phyloP scores from a whole-genome alignment of 2,888 invertebrate species.

The Rhagophthalmus giganteus region DNA sequence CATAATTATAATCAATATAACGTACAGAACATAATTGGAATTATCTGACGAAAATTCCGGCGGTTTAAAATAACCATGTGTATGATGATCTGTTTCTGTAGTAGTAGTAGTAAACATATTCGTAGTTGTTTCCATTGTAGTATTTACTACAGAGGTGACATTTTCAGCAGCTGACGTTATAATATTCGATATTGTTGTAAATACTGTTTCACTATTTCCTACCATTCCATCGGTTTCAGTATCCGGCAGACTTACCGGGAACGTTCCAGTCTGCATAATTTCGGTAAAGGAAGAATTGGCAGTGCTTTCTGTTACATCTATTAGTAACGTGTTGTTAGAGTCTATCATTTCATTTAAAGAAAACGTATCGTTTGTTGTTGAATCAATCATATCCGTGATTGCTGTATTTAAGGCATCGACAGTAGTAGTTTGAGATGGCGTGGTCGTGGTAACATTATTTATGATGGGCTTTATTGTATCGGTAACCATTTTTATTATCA shows the following conservation, averaged over 20 bases:
- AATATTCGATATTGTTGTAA: constrained; percentile 4
- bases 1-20: constrained; percentile 39
- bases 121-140: constrained; percentile 5
- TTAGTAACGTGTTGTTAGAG: neutral
- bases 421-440: neutral
- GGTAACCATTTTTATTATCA: constrained; percentile 1
- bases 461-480: neutral
- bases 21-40: constrained; percentile 29
- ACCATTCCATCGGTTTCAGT: neutral
- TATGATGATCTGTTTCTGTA: neutral
- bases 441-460: neutral
- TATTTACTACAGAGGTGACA: constrained; percentile 1
- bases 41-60: constrained; percentile 11
- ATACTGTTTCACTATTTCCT: constrained; percentile 1
- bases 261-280: constrained; percentile 4
- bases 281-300: neutral
- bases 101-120: neutral
- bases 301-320: constrained; percentile 2
- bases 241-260: neutral
- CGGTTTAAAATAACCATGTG: neutral
- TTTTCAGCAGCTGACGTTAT: constrained; percentile 1
- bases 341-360: neutral
- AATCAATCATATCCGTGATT: neutral
- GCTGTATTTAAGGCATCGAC: neutral
- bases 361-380: neutral